Base-by-base conservation (phyloP, 2,113 vertebrate species). In the Penelope pileata region DNA sequence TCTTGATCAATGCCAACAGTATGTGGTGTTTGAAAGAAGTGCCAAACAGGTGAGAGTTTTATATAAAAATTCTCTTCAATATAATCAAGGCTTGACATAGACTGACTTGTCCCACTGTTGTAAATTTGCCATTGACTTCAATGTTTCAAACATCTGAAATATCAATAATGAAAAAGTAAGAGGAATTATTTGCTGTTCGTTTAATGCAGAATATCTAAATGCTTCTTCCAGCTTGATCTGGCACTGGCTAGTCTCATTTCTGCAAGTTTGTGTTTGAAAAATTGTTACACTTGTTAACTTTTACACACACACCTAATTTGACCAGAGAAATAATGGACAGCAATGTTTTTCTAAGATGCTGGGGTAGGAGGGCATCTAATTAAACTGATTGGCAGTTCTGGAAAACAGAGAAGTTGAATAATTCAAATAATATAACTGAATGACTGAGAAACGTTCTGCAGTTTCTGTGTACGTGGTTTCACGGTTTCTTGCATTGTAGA, bases 1-100 rank as follows among this genome's bases (percentile, higher is more conserved):
- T 34, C 98, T 99, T 83, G 99, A 99, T 97, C 99, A 99, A 83
- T 99, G 99, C 96, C 99, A 99, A 72, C 99, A 99, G 93, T 99
- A 99, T 2, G 99, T 99, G 96, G 99, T 99, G 91, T 99, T 99
- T 95, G 99, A 99, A 94, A 98, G 99, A 96, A 99, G 99, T 18
- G 99, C 99, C 97, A 99, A 99, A 94, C 99, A 99, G 99, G 99
- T 99, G 83, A 97, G 98, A n/a, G 8, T 10, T 69, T 86, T 47
- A 14, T 51, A 9, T 48, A 58, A 86, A 81, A 68, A 30, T 72
- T 13, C 11, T 51, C 15, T 85, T 48, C 27, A 32, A 3, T 42
- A 36, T 62, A 29, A 10, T 42, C 0, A 0, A 53, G 40, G 6
- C 38, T 73, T 77, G 38, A 29, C 15, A 30, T 64, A 6, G 21